A percentile compares a stretch with the other conserved stretches of the same genome.
phyloP scores from a whole-genome alignment of 2,113 vertebrate species.

The Bos javanicus region DNA sequence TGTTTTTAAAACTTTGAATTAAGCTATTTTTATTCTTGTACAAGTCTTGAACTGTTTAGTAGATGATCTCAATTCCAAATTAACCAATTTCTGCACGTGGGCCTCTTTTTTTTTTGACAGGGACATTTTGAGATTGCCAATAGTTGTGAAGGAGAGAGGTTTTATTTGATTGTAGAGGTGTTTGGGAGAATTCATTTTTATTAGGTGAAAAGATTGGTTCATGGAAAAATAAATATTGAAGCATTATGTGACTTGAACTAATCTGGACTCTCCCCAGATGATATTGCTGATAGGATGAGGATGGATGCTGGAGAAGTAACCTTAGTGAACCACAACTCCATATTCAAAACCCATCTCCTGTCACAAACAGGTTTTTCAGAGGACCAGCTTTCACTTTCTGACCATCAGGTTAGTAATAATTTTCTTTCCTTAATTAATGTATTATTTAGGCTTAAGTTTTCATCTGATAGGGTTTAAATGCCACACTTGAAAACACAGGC shows the following conservation, averaged over 20 bases:
- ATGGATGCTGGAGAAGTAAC: constrained; percentile 80
- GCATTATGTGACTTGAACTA: constrained; percentile 25
- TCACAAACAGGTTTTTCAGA: constrained; percentile 45
- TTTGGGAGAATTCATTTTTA: constrained; percentile 24
- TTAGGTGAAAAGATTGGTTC: constrained; percentile 15
- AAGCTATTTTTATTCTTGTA: background rate
- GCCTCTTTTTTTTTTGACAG: background rate
- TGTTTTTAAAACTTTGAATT: constrained; percentile 21
- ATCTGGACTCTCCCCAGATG: constrained; percentile 47
- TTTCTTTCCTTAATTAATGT: constrained; percentile 11
- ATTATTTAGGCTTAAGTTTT: constrained; percentile 38
- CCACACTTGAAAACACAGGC: background rate
- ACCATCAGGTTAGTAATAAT: constrained; percentile 70
- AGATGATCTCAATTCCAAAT: background rate
- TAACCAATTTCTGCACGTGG: background rate
- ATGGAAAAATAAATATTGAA: background rate
- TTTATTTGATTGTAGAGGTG: constrained; percentile 9
- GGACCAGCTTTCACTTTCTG: constrained; percentile 63
- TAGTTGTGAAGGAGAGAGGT: background rate
- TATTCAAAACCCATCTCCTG: constrained; percentile 67
- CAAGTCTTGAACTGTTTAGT: background rate
- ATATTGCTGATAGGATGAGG: constrained; percentile 70
- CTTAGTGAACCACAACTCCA: constrained; percentile 67
- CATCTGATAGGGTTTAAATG: background rate
- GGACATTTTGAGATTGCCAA: constrained; percentile 11